Evolutionary conservation across 2,797 vertebrate genomes (phyloP), one percentile per base, ranked within the genome.

Genomic region (Tauraco hartlaubi): DNA sequence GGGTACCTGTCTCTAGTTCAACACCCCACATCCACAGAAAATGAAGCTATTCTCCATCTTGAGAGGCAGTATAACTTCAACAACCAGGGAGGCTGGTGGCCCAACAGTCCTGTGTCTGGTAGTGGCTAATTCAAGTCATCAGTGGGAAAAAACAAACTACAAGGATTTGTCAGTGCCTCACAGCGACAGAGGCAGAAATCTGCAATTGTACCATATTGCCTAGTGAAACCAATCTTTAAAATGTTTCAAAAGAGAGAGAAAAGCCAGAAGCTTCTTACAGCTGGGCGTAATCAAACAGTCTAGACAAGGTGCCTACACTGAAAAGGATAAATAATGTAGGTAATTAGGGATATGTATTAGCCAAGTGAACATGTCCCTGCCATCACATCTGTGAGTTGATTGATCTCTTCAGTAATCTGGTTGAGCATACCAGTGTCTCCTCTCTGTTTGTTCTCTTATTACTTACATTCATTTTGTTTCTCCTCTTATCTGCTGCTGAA

Each of bases 171-270:
- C n/a, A 15, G 2, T 71, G 20, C n/a, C 54, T 77, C 11, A 0
- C 18, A 33, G 37, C 0, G 2, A 8, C 33, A 46, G 51, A 64
- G 25, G 7, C 19, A 83, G 64, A 75, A 52, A 29, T 19, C 6
- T 35, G 28, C 49, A 62, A 8, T n/a, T 3, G 4, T 4, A 49
- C 26, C 9, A 5, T 39, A 21, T 51, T 62, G 35, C 0, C 0
- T 33, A 48, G 58, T 23, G 15, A 86, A 85, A 77, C 11, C 13
- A 11, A 12, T 66, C 61, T 69, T 64, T 23, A 71, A 85, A 86
- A 35, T 28, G 28, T 64, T 56, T 73, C 6, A 44, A 59, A 66
- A 72, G 25, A 82, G 31, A 64, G 17, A 37, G n/a, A 58, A 77
- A 68, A 90, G 22, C 28, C 52, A 64, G 79, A 48, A 55, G 52